Conservation (phyloP, 2,888 invertebrate species). For the Drosophila mercatorum region DNA sequence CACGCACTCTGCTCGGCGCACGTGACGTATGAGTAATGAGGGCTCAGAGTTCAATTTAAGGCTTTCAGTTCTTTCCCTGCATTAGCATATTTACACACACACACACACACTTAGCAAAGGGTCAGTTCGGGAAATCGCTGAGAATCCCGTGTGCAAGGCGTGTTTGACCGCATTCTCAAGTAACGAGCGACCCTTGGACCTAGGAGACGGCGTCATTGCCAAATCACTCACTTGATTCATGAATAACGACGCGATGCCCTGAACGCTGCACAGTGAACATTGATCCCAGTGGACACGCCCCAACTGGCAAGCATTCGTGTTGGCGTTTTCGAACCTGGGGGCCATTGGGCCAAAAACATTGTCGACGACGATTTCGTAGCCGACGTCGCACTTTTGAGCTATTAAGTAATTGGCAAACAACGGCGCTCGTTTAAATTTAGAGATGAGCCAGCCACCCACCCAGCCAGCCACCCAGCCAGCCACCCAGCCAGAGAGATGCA, state of each 20-base stretch:
- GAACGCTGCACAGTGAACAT: constrained; percentile 32
- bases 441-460: constrained; percentile 51
- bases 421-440: constrained; percentile 57
- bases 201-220: constrained; percentile 39
- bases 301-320: constrained; percentile 47
- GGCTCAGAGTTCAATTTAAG: constrained; percentile 6
- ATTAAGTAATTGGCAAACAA: constrained; percentile 73
- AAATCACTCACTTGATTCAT: constrained; percentile 82
- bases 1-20: constrained; percentile 24
- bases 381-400: constrained; percentile 63
- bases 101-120: neutral
- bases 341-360: constrained; percentile 36
- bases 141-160: constrained; percentile 67
- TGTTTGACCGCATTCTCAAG: constrained; percentile 47
- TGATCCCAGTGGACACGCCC: constrained; percentile 43
- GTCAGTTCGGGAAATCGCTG: neutral
- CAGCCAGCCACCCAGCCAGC: constrained; percentile 38
- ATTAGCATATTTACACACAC: constrained; percentile 7
- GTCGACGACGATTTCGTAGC: constrained; percentile 19
- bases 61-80: neutral
- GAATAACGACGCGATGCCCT: constrained; percentile 66
- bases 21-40: constrained; percentile 48
- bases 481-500: constrained; percentile 18
- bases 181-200: constrained; percentile 37
- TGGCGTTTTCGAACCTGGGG: constrained; percentile 22